Percentiles rank a stretch among this genome's conserved stretches.
Evolutionary conservation across 2,113 vertebrate species (phyloP).

Genomic region (Entomyzon cyanotis): DNA sequence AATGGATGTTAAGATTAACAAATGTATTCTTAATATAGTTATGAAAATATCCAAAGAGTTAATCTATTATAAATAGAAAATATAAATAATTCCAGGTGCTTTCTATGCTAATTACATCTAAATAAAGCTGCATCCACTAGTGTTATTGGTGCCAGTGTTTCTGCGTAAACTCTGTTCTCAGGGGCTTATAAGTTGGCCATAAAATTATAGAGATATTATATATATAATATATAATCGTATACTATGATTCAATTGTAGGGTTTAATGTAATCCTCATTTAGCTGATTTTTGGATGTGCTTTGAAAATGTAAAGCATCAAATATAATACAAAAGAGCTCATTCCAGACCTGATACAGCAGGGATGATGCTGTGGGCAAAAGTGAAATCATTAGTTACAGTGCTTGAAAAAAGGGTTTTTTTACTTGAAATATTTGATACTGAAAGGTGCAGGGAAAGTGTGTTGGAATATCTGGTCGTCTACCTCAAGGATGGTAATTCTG

Average conservation of each 20-base stretch:
- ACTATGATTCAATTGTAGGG: background rate
- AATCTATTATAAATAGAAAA: conserved; percentile 55
- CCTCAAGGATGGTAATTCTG: conserved; percentile 35
- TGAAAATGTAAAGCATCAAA: conserved; percentile 28
- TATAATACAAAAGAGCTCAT: conserved; percentile 6
- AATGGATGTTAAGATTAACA: conserved; percentile 33
- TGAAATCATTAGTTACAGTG: background rate
- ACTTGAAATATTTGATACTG: conserved; percentile 46
- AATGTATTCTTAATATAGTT: conserved; percentile 43
- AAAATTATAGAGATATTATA: conserved; percentile 25
- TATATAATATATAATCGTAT: background rate
- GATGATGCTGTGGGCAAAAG: background rate
- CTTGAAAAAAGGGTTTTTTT: conserved; percentile 24
- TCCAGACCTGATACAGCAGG: background rate
- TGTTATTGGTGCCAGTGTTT: conserved; percentile 48
- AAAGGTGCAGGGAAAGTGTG: conserved; percentile 22
- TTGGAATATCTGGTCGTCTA: conserved; percentile 44
- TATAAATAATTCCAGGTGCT: conserved; percentile 39
- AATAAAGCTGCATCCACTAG: conserved; percentile 12
- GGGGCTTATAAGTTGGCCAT: conserved; percentile 56
- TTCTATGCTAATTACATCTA: conserved; percentile 11
- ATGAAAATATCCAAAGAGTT: conserved; percentile 51
- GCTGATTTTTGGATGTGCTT: conserved; percentile 27
- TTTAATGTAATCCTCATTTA: conserved; percentile 48
- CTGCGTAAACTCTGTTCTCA: conserved; percentile 66